Base-by-base conservation (phyloP, 2,113 vertebrate species). In the Pitta sordida region DNA sequence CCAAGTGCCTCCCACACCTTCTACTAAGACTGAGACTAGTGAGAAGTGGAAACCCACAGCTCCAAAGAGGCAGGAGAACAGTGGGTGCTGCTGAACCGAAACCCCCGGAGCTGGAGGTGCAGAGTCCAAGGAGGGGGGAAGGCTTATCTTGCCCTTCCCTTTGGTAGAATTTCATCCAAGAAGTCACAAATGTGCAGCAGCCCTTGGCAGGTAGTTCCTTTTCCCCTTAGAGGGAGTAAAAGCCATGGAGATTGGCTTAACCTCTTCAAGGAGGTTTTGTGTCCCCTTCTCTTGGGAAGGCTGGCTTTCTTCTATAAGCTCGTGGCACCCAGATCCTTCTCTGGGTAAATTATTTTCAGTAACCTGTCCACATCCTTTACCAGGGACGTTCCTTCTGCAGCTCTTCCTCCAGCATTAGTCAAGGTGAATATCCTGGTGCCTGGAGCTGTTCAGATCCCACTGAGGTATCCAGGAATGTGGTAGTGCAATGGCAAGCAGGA, bases 341-440 rank as follows among this genome's bases (percentile, higher is more conserved):
- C 19, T 2, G 7, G n/a, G 26, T 24, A 73, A 77, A 43, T 22
- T 1, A 1, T 4, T 64, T 32, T 44, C 6, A 5, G 41, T 41
- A 75, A 4, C 15, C 13, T 44, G 11, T 43, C 67, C 16, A 2
- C n/a, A 16, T 21, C n/a, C 7, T 73, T 10, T 39, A 16, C 10
- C 2, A 0, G 29, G 64, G 41, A 65, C 19, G n/a, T 83, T 65
- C 39, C 27, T 9, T 39, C 74, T 75, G 56, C 68, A 80, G 56
- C 55, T 55, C 52, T 37, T 86, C 11, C 41, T 60, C 55, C 30
- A 44, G 34, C 58, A 27, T 34, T 23, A 71, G 16, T 46, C 52
- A 19, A n/a, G 26, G 24, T 7, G 12, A 29, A 29, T 9, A 8
- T 73, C 23, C 34, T 1, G 0, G 10, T 37, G 7, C 12, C 37